A percentile compares a stretch with the other conserved stretches of the same genome.
Evolutionary conservation across 2,888 invertebrate species (phyloP).

Genomic region (Drosophila vallismaia): DNA sequence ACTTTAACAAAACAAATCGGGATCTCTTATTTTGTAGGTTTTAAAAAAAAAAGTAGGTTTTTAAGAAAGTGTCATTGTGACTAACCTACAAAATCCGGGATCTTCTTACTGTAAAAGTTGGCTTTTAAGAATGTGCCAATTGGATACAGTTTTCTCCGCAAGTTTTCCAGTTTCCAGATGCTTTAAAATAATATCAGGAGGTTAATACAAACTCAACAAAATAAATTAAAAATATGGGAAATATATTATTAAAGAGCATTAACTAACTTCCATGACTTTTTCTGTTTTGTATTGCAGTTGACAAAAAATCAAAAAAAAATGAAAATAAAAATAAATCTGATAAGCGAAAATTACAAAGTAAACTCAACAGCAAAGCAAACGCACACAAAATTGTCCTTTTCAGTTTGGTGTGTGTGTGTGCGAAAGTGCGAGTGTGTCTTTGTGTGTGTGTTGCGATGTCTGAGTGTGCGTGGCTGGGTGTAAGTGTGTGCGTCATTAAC

Average conservation of each 20-base stretch:
- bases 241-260: neutral
- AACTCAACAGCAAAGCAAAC: conserved; percentile 58
- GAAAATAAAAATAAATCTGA: conserved; percentile 79
- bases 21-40: too few relatives aligned
- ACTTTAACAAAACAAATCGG: neutral
- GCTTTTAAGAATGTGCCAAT: too few relatives aligned
- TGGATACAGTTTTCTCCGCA: too few relatives aligned
- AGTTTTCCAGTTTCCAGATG: too few relatives aligned
- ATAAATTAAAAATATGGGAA: neutral
- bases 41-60: too few relatives aligned
- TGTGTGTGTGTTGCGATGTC: conserved; percentile 42
- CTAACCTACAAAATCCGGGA: too few relatives aligned
- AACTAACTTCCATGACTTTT: neutral
- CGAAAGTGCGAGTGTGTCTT: conserved; percentile 25
- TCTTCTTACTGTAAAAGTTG: too few relatives aligned
- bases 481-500: conserved; percentile 70
- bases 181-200: too few relatives aligned
- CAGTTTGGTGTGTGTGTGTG: conserved; percentile 9
- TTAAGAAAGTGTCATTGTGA: too few relatives aligned
- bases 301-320: conserved; percentile 76
- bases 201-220: too few relatives aligned
- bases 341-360: conserved; percentile 77
- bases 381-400: conserved; percentile 38
- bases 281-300: conserved; percentile 51
- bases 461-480: conserved; percentile 21